Evolutionary conservation across 2,113 vertebrate genomes (phyloP).

Genomic region (Epinephelus fuscoguttatus): DNA sequence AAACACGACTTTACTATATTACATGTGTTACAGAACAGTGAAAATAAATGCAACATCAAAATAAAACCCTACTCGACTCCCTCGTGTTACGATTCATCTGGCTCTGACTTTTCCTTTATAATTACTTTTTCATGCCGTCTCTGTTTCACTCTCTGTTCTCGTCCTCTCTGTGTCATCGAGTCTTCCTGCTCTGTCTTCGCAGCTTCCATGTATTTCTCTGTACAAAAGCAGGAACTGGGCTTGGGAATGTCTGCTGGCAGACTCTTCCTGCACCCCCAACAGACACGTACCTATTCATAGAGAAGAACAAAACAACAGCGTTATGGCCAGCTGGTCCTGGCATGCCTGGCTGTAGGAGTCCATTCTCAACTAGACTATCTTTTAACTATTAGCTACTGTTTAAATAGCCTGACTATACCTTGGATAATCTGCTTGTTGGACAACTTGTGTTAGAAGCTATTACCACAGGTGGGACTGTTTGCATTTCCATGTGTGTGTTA

Average conservation of each 20-base stretch:
- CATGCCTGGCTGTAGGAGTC: conserved; percentile 55
- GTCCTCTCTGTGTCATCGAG: conserved; percentile 17
- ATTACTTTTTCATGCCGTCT: conserved; percentile 24
- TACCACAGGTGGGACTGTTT: background rate
- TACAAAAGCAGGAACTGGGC: conserved; percentile 78
- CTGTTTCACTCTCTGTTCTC: conserved; percentile 27
- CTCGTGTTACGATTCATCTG: conserved; percentile 17
- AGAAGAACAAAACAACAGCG: conserved; percentile 70
- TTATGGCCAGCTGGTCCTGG: conserved; percentile 74
- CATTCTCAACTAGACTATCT: conserved; percentile 45
- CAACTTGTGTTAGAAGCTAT: background rate
- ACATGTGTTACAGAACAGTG: conserved; percentile 2
- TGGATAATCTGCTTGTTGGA: background rate
- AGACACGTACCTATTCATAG: conserved; percentile 73
- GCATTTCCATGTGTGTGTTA: background rate
- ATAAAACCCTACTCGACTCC: background rate
- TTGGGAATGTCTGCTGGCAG: conserved; percentile 65
- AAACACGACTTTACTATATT: background rate
- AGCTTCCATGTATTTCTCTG: conserved; percentile 47
- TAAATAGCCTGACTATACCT: conserved; percentile 17
- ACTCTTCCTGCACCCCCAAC: conserved; percentile 69
- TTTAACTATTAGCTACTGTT: conserved; percentile 40
- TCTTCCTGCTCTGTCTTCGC: conserved; percentile 47
- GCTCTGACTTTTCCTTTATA: conserved; percentile 12
- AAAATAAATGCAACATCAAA: conserved; percentile 18